Conservation (phyloP, 2,113 vertebrate species). For the Oreocharis arfaki region DNA sequence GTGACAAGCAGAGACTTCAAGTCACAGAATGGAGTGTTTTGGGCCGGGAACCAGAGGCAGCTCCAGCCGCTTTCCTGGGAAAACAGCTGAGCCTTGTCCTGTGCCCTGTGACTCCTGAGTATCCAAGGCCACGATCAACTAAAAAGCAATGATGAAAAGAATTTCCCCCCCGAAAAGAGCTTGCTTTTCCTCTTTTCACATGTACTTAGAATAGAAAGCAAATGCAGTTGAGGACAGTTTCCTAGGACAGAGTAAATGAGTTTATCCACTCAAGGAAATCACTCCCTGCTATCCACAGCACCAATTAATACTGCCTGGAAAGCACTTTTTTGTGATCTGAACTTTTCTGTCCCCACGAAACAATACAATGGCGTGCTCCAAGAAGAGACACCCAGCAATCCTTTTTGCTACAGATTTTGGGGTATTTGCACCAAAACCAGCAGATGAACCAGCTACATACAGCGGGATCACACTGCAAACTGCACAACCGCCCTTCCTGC, state of each 20-base stretch:
- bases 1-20: not conserved
- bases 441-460: rapidly evolving
- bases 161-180: not conserved
- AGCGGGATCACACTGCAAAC: rapidly evolving
- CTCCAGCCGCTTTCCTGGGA: not conserved
- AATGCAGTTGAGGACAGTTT: not conserved
- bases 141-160: not conserved
- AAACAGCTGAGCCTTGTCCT: not conserved
- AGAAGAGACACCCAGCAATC: not conserved
- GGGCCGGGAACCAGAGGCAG: not conserved
- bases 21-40: rapidly evolving
- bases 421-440: not conserved
- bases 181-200: not conserved
- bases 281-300: not conserved
- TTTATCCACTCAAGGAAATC: not conserved
- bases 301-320: not conserved
- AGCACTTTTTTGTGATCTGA: not conserved
- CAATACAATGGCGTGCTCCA: not conserved
- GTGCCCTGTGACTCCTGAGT: rapidly evolving
- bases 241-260: not conserved
- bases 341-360: not conserved
- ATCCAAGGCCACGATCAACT: not conserved
- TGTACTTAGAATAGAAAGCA: not conserved
- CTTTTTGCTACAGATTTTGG: not conserved
- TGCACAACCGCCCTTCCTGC: not conserved